Evolutionary conservation across 35 echinoderm and acorn worm genomes (phyloP), one percentile per base, ranked within the genome.

Genomic region (Ophiothrix spiculata): DNA sequence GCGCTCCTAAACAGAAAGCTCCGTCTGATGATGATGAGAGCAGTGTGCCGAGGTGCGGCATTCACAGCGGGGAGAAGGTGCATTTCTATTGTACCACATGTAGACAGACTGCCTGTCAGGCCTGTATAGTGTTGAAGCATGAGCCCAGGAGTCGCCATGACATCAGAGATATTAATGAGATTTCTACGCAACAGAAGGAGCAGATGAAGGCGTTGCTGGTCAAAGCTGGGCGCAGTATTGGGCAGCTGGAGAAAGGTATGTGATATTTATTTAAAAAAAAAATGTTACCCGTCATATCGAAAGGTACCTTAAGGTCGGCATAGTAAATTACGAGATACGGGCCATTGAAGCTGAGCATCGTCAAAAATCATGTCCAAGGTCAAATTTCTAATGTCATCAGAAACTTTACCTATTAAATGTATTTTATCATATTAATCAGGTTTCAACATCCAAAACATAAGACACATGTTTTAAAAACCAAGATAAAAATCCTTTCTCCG

Each of bases 41-140:
- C 23, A 28, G 60, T 15, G 60, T 69, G 29, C 60, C 60, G 3
- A n/a, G 17, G 60, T 69, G 60, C 29, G 16, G 16, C 6, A 15
- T 2, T 69, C 60, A 69, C 23, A 69, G 60, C 25, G 60, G 60
- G 17, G 60, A 69, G 29, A 69, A 69, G 60, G 8, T 69, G 60
- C 60, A 69, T 69, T 69, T 69, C 23, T 69, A 69, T 69, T 69
- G 60, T 25, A 69, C 25, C 60, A n/a, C 60, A 69, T 69, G 60
- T 25, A 69, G 29, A 25, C 16, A 15, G 25, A 69, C 8, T 25
- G 10, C 25, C 3, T 69, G 60, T 25, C 60, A 69, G 8, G 60
- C 60, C 29, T 69, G 60, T 25, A 69, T 69, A 4, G 60, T 69
- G 23, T 69, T 69, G 23, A 69, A 69, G 29, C 60, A 69, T 69